Evolutionary conservation across 2,113 vertebrate species (phyloP).

Genomic region (Hystrix cristata): DNA sequence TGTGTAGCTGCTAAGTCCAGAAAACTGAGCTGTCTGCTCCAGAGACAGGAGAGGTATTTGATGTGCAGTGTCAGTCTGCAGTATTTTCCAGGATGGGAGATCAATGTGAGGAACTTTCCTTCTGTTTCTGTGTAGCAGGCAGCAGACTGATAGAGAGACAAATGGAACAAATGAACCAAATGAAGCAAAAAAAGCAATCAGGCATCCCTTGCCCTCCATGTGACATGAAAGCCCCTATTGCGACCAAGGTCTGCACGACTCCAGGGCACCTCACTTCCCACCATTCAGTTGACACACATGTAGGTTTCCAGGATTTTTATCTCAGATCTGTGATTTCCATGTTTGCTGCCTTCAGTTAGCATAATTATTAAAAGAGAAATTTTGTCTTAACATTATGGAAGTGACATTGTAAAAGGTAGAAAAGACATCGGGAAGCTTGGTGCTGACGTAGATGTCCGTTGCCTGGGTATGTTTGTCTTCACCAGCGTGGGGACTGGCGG

Average conservation of each 20-base stretch:
- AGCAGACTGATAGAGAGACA: no score
- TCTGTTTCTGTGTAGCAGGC: fast-evolving
- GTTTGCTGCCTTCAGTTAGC: background rate
- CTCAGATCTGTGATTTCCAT: background rate
- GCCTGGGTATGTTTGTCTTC: background rate
- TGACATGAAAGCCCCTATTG: fast-evolving
- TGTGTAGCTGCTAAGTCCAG: background rate
- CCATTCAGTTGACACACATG: fast-evolving
- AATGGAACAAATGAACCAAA: fast-evolving
- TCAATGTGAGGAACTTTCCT: fast-evolving
- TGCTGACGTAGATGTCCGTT: background rate
- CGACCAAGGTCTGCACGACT: fast-evolving
- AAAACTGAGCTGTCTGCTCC: background rate
- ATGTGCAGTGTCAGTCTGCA: background rate
- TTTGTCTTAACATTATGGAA: background rate
- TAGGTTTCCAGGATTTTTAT: background rate
- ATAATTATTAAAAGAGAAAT: background rate
- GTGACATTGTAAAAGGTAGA: background rate
- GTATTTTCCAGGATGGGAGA: background rate
- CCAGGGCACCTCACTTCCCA: fast-evolving
- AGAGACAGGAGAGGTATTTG: no score
- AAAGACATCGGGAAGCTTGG: background rate
- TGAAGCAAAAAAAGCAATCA: background rate
- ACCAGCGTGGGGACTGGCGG: background rate
- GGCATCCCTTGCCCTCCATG: fast-evolving